Conservation (phyloP, 2,797 vertebrate genomes). For the Scarus forsteni region DNA sequence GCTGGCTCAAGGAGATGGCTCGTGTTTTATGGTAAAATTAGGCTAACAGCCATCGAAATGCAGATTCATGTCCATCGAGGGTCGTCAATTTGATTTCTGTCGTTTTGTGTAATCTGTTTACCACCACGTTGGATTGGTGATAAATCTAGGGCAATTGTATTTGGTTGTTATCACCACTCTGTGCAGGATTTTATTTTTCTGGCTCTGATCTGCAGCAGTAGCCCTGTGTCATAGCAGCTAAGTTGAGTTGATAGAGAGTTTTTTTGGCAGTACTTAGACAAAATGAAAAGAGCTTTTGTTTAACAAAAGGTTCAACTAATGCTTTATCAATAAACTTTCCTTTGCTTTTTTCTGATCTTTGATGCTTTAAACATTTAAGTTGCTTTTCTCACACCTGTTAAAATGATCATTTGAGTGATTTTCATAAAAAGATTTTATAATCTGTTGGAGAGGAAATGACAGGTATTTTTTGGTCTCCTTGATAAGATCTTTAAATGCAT, state of each 20-base stretch:
- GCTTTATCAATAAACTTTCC: neutral
- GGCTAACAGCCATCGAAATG: constrained; percentile 27
- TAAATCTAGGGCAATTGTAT: constrained; percentile 35
- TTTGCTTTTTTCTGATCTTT: neutral
- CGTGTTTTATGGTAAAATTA: constrained; percentile 16
- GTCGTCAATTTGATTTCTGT: constrained; percentile 36
- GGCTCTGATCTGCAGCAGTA: constrained; percentile 35
- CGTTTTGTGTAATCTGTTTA: constrained; percentile 42
- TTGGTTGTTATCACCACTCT: constrained; percentile 17
- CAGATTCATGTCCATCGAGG: constrained; percentile 31
- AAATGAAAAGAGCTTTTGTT: neutral
- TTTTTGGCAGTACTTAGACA: neutral
- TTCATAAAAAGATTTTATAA: constrained; percentile 16
- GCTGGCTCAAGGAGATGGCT: constrained; percentile 36
- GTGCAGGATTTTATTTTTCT: constrained; percentile 34
- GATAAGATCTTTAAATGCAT: no score
- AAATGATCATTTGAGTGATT: constrained; percentile 5
- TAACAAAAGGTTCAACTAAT: neutral
- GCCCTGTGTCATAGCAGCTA: constrained; percentile 10
- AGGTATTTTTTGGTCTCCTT: neutral
- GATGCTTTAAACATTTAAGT: constrained; percentile 28
- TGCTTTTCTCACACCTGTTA: constrained; percentile 34
- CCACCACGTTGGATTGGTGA: constrained; percentile 24
- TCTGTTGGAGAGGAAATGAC: constrained; percentile 5
- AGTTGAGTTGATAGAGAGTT: neutral